Conservation (phyloP, 2,113 vertebrate species). For the Ophthalmolycus amberensis region DNA sequence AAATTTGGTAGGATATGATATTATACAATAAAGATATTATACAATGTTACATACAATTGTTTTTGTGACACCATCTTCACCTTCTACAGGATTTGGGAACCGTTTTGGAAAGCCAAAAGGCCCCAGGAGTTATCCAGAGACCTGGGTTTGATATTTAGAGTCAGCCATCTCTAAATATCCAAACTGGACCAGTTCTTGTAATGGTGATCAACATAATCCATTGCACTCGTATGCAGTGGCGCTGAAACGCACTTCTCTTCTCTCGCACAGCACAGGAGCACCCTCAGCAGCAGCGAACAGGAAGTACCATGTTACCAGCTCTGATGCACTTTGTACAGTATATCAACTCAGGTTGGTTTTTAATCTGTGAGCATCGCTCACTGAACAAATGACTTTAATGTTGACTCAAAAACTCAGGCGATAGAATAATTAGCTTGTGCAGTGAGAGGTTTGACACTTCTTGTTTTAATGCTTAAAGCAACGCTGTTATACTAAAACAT, state of each 20-base stretch:
- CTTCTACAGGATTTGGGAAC: conserved; percentile 88
- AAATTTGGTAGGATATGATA: conserved; percentile 73
- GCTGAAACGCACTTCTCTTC: background rate
- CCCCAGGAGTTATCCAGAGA: conserved; percentile 89
- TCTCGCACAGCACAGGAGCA: conserved; percentile 18
- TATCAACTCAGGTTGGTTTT: background rate
- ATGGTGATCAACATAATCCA: background rate
- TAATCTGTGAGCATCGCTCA: background rate
- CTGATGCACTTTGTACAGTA: background rate
- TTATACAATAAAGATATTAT: too few species aligned
- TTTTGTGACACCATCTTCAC: background rate
- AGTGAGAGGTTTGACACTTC: background rate
- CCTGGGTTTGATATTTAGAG: conserved; percentile 82
- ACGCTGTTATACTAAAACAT: background rate
- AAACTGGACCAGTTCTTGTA: background rate
- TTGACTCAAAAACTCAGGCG: background rate
- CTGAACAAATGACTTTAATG: conserved; percentile 9
- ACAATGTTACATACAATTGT: background rate
- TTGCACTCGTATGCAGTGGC: background rate
- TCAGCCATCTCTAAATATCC: background rate
- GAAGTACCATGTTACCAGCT: conserved; percentile 11
- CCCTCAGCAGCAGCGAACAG: conserved; percentile 18
- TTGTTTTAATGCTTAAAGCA: conserved; percentile 3
- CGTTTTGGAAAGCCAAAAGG: conserved; percentile 96
- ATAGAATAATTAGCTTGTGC: background rate